A percentile compares a stretch with the other conserved stretches of the same genome.
Conservation (phyloP, 2,888 invertebrate genomes). For the Amaurobius ferox region DNA sequence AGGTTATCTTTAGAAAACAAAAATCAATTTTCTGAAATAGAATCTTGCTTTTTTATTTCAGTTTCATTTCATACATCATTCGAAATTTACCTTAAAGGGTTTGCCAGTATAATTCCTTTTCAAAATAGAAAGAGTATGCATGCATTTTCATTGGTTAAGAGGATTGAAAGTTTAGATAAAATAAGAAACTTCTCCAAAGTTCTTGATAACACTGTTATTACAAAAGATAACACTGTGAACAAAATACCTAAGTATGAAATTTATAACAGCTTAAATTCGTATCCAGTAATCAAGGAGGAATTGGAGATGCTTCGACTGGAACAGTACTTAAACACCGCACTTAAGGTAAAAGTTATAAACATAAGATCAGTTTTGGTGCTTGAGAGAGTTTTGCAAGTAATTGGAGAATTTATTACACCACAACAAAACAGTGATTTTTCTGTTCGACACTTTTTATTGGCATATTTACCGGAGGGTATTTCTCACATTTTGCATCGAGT, state of each 20-base stretch:
- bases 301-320: conserved; percentile 20
- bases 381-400: conserved; percentile 32
- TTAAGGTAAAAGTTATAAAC: not conserved
- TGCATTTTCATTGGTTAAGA: not conserved
- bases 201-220: not conserved
- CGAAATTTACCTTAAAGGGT: no score
- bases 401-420: conserved; percentile 31
- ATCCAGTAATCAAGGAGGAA: conserved; percentile 24
- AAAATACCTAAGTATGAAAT: not conserved
- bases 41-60: not conserved
- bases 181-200: not conserved
- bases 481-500: not conserved
- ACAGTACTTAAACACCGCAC: conserved; percentile 23
- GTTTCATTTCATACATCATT: not conserved
- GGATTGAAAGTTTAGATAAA: not conserved
- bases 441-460: conserved; percentile 11
- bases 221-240: not conserved
- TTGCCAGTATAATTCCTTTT: no score
- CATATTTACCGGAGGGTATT: not conserved
- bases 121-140: not conserved
- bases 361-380: conserved; percentile 27
- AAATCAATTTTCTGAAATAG: not conserved
- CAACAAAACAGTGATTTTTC: conserved; percentile 32
- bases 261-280: not conserved
- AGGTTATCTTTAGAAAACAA: not conserved